phyloP scores from a whole-genome alignment of 2,888 invertebrate species.

The Drosophila longiperda region DNA sequence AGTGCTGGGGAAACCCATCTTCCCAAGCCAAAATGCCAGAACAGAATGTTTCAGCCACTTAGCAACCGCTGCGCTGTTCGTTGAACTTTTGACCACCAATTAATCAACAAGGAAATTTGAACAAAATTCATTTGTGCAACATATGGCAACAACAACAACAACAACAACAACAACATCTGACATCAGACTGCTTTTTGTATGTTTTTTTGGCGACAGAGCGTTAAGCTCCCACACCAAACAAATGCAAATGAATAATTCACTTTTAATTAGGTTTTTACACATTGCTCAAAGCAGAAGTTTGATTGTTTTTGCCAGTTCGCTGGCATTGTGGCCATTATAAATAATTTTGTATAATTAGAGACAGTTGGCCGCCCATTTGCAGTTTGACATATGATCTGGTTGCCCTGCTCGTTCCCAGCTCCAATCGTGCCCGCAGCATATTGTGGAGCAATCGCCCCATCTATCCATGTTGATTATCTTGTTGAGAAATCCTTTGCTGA shows the following conservation, averaged over 20 bases:
- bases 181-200: constrained; percentile 68
- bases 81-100: constrained; percentile 81
- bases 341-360: constrained; percentile 78
- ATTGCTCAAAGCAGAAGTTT: constrained; percentile 34
- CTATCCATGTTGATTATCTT: constrained; percentile 48
- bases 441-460: constrained; percentile 5
- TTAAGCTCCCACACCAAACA: constrained; percentile 47
- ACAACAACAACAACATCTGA: constrained; percentile 19
- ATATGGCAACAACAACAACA: constrained; percentile 64
- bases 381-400: constrained; percentile 63
- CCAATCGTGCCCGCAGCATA: constrained; percentile 6
- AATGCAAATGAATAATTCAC: constrained; percentile 79
- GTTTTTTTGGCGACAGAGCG: constrained; percentile 39
- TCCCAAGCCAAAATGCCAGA: not conserved
- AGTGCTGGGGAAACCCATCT: constrained; percentile 1
- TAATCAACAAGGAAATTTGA: constrained; percentile 72
- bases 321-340: constrained; percentile 66
- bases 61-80: constrained; percentile 59
- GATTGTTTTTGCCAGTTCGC: constrained; percentile 31
- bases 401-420: not conserved
- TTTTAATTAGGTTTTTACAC: constrained; percentile 79
- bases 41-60: constrained; percentile 38
- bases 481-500: constrained; percentile 57
- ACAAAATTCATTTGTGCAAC: constrained; percentile 77
- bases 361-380: constrained; percentile 69